Evolutionary conservation across 2,797 vertebrate genomes (phyloP).

Genomic region (Muraenolepis orangiensis): DNA sequence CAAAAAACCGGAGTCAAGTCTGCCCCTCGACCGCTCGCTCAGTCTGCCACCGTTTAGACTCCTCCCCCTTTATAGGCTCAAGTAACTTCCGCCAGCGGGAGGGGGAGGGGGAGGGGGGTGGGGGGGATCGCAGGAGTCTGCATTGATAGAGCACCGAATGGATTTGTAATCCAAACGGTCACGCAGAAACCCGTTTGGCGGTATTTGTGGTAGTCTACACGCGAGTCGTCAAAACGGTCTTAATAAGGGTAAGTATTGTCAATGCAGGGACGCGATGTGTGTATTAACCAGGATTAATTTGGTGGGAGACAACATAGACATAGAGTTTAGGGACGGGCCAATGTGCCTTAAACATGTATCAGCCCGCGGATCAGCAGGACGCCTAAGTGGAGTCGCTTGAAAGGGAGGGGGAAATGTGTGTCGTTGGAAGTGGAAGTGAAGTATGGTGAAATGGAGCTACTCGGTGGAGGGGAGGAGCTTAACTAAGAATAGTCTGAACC

Average conservation of each 20-base stretch:
- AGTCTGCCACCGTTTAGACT: constrained; percentile 35
- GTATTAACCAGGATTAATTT: constrained; percentile 7
- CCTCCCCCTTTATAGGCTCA: constrained; percentile 54
- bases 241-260: constrained; percentile 45
- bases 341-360: background rate
- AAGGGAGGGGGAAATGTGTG: constrained; percentile 34
- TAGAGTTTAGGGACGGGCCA: background rate
- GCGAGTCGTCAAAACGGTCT: background rate
- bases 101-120: constrained; percentile 25
- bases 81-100: background rate
- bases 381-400: constrained; percentile 40
- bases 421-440: background rate
- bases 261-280: constrained; percentile 3
- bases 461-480: constrained; percentile 58
- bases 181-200: background rate
- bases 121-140: background rate
- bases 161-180: constrained; percentile 11
- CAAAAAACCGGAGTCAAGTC: constrained; percentile 20
- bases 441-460: background rate
- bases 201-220: background rate
- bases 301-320: background rate
- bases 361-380: constrained; percentile 7
- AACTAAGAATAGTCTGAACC: constrained; percentile 18
- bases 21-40: constrained; percentile 22
- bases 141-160: constrained; percentile 11